phyloP scores from a whole-genome alignment of 1,140 invertebrate genomes.

The Pygmarrhopalites habei region DNA sequence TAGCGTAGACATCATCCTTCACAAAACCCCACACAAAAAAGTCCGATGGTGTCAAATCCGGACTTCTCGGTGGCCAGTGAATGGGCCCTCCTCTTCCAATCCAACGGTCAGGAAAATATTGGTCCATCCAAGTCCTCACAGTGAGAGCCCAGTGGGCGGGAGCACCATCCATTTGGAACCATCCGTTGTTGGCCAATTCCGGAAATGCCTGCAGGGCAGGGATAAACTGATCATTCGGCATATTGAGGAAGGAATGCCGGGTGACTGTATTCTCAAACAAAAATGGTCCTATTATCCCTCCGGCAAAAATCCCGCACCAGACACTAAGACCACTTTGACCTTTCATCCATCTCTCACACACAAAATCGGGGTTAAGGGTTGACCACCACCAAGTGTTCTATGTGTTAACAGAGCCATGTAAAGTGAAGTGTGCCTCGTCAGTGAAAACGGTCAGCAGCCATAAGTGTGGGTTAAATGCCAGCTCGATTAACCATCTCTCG shows the following conservation, averaged over 20 bases:
- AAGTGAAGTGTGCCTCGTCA: not conserved
- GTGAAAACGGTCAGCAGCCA: too few relatives aligned
- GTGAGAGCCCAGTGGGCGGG: conserved; percentile 21
- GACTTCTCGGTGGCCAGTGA: conserved; percentile 35
- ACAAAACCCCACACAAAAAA: conserved; percentile 40
- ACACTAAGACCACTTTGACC: not conserved
- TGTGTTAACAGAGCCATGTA: not conserved
- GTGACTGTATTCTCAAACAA: not conserved
- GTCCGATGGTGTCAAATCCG: conserved; percentile 36
- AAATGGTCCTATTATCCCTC: not conserved
- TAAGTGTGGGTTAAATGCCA: too few relatives aligned
- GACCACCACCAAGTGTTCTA: not conserved
- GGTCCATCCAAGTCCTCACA: conserved; percentile 28
- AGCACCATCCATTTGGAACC: conserved; percentile 29
- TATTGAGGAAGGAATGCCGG: not conserved
- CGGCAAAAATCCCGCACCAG: not conserved
- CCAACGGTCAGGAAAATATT: conserved; percentile 30
- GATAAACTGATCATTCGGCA: not conserved
- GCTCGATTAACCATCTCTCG: too few relatives aligned
- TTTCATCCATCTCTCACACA: not conserved
- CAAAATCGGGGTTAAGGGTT: not conserved
- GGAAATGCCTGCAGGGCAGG: not conserved
- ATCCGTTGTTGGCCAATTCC: not conserved
- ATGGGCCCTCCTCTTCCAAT: conserved; percentile 32
- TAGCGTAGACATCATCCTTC: conserved; percentile 35